Evolutionary conservation across 2,797 vertebrate species (phyloP).

Genomic region (Tokudaia tokunoshimensis): DNA sequence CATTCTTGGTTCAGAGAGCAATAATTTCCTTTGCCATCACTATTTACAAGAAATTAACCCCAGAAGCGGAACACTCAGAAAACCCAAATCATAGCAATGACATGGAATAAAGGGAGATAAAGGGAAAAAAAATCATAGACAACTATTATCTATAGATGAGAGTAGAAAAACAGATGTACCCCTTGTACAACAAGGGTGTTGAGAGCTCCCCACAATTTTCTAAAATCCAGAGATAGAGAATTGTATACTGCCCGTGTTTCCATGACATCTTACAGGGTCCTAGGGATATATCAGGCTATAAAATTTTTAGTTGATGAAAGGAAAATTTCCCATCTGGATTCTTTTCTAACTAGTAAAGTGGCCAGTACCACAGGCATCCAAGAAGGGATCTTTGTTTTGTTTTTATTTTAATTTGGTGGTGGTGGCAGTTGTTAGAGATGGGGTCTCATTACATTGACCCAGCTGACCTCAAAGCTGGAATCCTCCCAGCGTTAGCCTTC

Average conservation of each 20-base stretch:
- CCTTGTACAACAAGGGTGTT: no score
- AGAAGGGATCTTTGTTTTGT: conserved; percentile 13
- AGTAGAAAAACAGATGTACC: not conserved
- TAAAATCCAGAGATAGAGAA: not conserved
- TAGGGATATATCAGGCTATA: not conserved
- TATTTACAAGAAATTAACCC: conserved; percentile 11
- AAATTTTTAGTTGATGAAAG: not conserved
- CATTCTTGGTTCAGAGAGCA: not conserved
- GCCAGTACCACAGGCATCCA: not conserved
- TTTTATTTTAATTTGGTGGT: not conserved
- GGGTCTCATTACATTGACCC: not conserved
- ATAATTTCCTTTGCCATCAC: conserved; percentile 15
- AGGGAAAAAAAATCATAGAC: not conserved
- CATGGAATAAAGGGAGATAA: not conserved
- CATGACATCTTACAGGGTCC: not conserved
- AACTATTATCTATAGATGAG: not conserved
- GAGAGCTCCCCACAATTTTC: not conserved
- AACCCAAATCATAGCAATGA: conserved; percentile 8
- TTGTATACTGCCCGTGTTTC: not conserved
- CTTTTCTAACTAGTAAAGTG: not conserved
- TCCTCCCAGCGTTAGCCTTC: not conserved
- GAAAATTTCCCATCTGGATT: not conserved
- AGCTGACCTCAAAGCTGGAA: not conserved
- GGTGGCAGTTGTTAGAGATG: not conserved
- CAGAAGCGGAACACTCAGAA: conserved; percentile 19